Evolutionary conservation across 2,888 invertebrate genomes (phyloP).

Genomic region (Tridacna gigas): DNA sequence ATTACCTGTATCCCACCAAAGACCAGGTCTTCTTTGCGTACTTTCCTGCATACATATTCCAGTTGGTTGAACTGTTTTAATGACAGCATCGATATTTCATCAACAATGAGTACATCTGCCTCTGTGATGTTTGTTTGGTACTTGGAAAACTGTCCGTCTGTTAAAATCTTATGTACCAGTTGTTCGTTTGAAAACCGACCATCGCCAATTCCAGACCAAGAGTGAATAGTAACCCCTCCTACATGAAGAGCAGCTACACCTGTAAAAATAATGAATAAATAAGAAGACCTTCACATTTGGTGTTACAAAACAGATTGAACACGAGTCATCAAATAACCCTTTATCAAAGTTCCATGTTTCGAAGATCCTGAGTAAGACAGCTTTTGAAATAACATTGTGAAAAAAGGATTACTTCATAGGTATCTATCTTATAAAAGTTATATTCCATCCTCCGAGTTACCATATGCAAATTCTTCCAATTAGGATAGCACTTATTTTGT

Average conservation of each 20-base stretch:
- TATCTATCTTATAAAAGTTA: too few relatives aligned
- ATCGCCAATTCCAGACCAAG: not conserved
- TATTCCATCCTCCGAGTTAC: too few relatives aligned
- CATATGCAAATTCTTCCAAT: too few relatives aligned
- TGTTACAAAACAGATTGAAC: too few relatives aligned
- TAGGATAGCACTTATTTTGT: too few relatives aligned
- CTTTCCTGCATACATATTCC: not conserved
- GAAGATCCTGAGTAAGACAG: too few relatives aligned
- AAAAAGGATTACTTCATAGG: too few relatives aligned
- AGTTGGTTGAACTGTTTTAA: not conserved
- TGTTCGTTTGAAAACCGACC: not conserved
- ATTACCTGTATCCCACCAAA: not conserved
- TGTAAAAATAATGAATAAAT: not conserved
- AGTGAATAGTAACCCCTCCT: not conserved
- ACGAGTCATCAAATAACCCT: too few relatives aligned
- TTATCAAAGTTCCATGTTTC: too few relatives aligned
- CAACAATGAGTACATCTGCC: not conserved
- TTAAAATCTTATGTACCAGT: not conserved
- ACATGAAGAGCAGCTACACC: not conserved
- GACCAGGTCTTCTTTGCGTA: not conserved
- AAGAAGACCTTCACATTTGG: too few relatives aligned
- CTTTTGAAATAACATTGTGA: too few relatives aligned
- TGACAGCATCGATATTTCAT: not conserved
- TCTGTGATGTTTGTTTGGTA: not conserved
- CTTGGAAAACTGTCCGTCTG: not conserved